A percentile compares a stretch with the other conserved stretches of the same genome.
These are phyloP conservation scores for Drosophila kuntzei DNA, from an alignment of 2,888 invertebrate genomes.

Conservation along the genomic window DNA sequence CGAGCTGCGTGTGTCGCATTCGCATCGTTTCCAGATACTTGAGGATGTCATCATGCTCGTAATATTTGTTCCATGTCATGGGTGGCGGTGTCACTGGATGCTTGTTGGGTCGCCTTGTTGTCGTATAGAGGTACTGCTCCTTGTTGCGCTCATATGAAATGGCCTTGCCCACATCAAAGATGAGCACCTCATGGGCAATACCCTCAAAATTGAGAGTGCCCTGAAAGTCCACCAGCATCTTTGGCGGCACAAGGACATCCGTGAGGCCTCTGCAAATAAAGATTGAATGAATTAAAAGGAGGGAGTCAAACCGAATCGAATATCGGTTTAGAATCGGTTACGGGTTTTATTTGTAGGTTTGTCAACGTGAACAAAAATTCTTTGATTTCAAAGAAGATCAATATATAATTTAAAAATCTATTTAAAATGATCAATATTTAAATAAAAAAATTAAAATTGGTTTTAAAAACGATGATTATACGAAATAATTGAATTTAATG, in stretches of 20 bases:
- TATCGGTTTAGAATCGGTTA: too few species aligned
- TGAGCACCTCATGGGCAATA: conserved; percentile 89
- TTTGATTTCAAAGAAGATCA: too few species aligned
- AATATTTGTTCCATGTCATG: conserved; percentile 90
- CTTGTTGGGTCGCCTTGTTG: conserved; percentile 44
- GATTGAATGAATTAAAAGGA: background rate
- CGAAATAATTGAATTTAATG: too few species aligned
- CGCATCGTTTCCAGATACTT: conserved; percentile 90
- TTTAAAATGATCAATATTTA: too few species aligned
- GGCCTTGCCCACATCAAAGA: conserved; percentile 91
- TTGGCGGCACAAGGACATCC: conserved; percentile 91
- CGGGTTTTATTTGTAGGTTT: too few species aligned
- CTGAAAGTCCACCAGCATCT: conserved; percentile 85
- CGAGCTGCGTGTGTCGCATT: conserved; percentile 88
- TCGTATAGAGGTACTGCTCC: conserved; percentile 84
- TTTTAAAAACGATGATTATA: too few species aligned
- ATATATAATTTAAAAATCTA: too few species aligned
- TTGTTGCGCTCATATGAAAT: conserved; percentile 89
- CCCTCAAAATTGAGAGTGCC: conserved; percentile 87
- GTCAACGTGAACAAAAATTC: too few species aligned
- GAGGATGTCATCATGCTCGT: conserved; percentile 90
- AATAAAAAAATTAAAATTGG: too few species aligned
- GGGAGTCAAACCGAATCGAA: too few species aligned
- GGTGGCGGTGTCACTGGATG: conserved; percentile 82
- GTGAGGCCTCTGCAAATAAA: conserved; percentile 86